A percentile compares a stretch with the other conserved stretches of the same genome.
Evolutionary conservation across 2,797 vertebrate species (phyloP).

Genomic region (Leptodactylus fallax): DNA sequence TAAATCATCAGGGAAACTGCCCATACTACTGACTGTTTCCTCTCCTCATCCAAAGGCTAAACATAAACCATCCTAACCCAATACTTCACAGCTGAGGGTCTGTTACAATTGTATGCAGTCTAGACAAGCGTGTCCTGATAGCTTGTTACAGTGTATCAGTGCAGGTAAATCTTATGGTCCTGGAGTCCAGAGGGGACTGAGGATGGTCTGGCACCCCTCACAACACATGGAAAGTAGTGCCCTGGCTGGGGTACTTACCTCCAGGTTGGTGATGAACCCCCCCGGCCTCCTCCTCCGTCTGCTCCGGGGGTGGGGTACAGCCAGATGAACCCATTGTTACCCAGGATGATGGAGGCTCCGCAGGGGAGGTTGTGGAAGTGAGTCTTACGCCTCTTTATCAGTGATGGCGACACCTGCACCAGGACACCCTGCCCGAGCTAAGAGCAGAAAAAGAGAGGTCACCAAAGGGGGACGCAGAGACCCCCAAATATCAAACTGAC

Average conservation of each 20-base stretch:
- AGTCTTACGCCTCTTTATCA: constrained; percentile 96
- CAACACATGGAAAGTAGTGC: too few species aligned
- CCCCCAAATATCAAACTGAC: background rate
- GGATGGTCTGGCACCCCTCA: too few species aligned
- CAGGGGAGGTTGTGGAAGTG: constrained; percentile 96
- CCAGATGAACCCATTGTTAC: constrained; percentile 97
- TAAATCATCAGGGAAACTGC: background rate
- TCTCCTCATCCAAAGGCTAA: background rate
- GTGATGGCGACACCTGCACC: constrained; percentile 91
- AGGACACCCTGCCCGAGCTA: constrained; percentile 94
- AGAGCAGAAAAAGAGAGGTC: background rate
- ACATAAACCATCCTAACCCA: background rate
- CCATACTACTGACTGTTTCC: too few species aligned
- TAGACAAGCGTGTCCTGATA: background rate
- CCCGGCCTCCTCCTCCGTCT: constrained; percentile 89
- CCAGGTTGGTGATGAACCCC: constrained; percentile 88
- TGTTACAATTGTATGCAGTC: background rate
- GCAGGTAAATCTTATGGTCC: too few species aligned
- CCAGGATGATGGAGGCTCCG: constrained; percentile 92
- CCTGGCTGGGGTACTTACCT: constrained; percentile 74
- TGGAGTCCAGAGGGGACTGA: too few species aligned
- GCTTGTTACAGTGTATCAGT: background rate
- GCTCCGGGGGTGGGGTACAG: constrained; percentile 87
- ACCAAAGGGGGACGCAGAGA: too few species aligned
- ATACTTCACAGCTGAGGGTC: background rate